phyloP scores from a whole-genome alignment of 2,113 vertebrate species.

The Nyctibius bracteatus region DNA sequence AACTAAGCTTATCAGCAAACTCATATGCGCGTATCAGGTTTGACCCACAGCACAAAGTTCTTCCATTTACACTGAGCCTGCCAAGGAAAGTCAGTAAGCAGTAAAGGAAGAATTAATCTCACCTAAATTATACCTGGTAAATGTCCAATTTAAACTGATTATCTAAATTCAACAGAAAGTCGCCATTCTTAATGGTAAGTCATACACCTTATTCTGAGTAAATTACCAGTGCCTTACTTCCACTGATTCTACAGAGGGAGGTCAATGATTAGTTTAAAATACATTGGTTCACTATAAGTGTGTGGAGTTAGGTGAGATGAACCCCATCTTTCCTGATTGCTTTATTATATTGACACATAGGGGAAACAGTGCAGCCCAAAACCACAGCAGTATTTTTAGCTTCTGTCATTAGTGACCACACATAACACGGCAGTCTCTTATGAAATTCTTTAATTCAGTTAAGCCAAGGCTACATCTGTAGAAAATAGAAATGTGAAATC shows the following conservation, averaged over 20 bases:
- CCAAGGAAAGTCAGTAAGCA: background rate
- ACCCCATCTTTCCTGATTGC: background rate
- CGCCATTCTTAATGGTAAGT: background rate
- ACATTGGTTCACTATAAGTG: background rate
- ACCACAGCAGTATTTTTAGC: background rate
- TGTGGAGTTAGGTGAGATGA: background rate
- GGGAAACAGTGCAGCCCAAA: background rate
- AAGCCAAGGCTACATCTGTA: background rate
- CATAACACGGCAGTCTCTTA: background rate
- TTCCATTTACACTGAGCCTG: background rate
- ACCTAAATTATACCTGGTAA: background rate
- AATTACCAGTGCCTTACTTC: background rate
- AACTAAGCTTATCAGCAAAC: background rate
- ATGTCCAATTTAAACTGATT: background rate
- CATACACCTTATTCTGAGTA: background rate
- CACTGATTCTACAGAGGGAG: background rate
- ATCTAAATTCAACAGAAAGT: background rate
- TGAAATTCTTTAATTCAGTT: background rate
- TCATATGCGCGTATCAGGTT: fast-evolving
- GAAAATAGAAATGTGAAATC: background rate
- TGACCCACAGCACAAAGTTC: background rate
- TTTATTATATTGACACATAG: background rate
- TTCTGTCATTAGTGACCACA: background rate
- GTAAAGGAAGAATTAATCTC: background rate
- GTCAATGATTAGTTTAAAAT: background rate